Conservation (phyloP, 2,113 vertebrate species). For the Pogona vitticeps region DNA sequence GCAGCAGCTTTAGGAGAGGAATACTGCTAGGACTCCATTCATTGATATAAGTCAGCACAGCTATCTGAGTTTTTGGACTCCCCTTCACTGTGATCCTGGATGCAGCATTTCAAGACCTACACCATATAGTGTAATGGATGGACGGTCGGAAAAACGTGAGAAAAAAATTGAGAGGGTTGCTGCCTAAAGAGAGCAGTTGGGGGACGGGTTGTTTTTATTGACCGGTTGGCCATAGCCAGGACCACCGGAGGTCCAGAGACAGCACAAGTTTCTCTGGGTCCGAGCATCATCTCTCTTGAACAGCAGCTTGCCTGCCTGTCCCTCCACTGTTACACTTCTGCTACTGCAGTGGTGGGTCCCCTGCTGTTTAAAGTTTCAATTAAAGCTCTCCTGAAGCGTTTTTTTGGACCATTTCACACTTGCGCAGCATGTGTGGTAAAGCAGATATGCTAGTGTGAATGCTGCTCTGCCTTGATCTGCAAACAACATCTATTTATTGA, state of each 20-base stretch:
- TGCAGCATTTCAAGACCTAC: too few relatives aligned
- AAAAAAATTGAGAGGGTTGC: neutral
- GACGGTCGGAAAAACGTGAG: neutral
- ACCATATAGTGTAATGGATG: neutral
- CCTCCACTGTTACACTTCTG: neutral
- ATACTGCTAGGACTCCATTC: too few relatives aligned
- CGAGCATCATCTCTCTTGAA: neutral
- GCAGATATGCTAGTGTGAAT: neutral
- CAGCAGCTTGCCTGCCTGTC: neutral
- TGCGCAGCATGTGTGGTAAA: neutral
- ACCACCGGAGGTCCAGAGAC: neutral
- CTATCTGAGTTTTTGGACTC: too few relatives aligned
- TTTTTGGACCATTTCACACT: neutral
- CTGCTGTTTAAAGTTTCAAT: neutral
- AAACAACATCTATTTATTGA: constrained; percentile 2
- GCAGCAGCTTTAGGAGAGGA: too few relatives aligned
- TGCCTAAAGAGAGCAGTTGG: neutral
- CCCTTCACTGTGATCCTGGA: too few relatives aligned
- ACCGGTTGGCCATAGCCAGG: neutral
- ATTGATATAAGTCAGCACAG: too few relatives aligned
- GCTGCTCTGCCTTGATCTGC: neutral
- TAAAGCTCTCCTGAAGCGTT: neutral
- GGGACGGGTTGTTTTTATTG: neutral
- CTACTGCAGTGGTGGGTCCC: neutral
- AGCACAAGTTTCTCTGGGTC: neutral